Percentiles rank a stretch among this genome's conserved stretches.
phyloP scores from a whole-genome alignment of 1,140 invertebrate genomes.

The Papilio helenus region DNA sequence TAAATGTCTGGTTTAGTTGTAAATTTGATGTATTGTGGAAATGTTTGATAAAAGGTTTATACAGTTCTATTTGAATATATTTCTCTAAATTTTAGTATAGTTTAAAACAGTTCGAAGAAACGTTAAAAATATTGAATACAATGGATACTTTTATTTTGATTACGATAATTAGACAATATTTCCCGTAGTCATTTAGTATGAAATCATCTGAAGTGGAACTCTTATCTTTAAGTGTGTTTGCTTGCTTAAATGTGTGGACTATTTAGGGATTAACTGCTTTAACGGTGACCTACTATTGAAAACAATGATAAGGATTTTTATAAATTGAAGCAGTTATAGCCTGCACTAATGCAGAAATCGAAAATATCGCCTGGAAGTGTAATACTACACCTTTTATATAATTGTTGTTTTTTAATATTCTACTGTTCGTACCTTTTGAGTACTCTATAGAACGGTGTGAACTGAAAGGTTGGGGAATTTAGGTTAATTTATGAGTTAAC shows the following conservation, averaged over 20 bases:
- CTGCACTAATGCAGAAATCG: background rate
- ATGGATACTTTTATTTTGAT: background rate
- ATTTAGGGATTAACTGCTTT: slow-evolving; percentile 27
- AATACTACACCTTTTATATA: background rate
- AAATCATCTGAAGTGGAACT: background rate
- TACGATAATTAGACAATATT: background rate
- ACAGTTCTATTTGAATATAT: background rate
- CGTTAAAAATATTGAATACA: no score
- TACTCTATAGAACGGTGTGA: background rate
- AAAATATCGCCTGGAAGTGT: background rate
- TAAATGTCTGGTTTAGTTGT: background rate
- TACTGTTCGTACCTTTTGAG: slow-evolving; percentile 3
- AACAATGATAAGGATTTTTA: background rate
- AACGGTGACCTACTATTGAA: slow-evolving; percentile 2
- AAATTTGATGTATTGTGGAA: slow-evolving; percentile 1
- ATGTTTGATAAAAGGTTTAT: background rate
- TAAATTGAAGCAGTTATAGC: background rate
- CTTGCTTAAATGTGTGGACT: background rate
- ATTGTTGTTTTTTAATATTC: background rate
- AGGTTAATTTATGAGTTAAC: slow-evolving; percentile 47
- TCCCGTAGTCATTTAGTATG: background rate
- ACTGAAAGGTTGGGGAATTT: slow-evolving; percentile 38
- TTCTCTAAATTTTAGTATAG: background rate
- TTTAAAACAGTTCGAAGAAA: no score
- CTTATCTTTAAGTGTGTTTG: slow-evolving; percentile 25